Percentiles rank a stretch among this genome's conserved stretches.
phyloP scores from a whole-genome alignment of 2,113 vertebrate genomes.

The Donacobius atricapilla region DNA sequence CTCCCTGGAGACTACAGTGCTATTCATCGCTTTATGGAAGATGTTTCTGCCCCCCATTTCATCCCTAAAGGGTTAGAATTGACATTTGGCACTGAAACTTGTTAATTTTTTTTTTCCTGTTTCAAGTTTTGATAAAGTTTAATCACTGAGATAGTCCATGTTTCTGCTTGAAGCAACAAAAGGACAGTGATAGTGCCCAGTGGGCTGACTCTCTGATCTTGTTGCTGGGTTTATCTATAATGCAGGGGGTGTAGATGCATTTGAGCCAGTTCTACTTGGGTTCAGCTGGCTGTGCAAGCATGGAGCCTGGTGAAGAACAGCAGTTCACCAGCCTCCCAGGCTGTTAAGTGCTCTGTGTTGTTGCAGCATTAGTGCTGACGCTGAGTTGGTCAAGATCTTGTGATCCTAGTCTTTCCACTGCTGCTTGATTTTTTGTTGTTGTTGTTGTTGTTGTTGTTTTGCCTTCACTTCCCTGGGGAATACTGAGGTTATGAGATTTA shows the following conservation, averaged over 20 bases:
- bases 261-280: neutral
- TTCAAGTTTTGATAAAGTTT: neutral
- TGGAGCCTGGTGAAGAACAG: neutral
- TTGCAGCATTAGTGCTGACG: neutral
- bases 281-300: neutral
- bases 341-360: neutral
- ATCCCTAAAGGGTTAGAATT: neutral
- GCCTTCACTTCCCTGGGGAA: neutral
- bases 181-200: neutral
- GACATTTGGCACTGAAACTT: neutral
- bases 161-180: neutral
- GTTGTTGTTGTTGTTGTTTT: neutral
- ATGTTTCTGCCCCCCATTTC: neutral
- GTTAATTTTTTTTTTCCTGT: neutral
- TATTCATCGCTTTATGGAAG: neutral
- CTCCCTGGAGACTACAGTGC: neutral
- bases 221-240: neutral
- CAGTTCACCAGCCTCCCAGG: neutral
- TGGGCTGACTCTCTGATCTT: neutral
- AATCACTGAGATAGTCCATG: neutral
- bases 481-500: neutral
- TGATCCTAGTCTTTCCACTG: neutral
- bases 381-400: neutral
- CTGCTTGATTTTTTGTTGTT: neutral
- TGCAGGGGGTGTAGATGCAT: neutral